Evolutionary conservation across 1,140 invertebrate genomes (phyloP).

Genomic region (Goniozus legneri): DNA sequence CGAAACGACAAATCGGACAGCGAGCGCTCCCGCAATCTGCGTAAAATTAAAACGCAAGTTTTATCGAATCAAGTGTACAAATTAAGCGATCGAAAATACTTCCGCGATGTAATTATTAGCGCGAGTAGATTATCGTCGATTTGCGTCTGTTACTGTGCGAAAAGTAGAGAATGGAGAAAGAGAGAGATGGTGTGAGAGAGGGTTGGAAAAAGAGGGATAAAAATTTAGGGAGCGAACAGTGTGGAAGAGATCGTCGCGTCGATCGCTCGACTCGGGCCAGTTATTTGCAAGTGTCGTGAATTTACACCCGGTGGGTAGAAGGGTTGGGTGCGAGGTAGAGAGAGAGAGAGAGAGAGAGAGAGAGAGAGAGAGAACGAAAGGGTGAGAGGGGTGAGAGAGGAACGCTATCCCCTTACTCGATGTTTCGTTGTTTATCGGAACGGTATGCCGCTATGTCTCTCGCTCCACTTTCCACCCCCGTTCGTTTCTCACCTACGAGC

Average conservation of each 20-base stretch:
- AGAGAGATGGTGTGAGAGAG: background rate
- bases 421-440: conserved; percentile 42
- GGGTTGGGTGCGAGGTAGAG: background rate
- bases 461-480: conserved; percentile 30
- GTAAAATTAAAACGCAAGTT: too few relatives aligned
- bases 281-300: conserved; percentile 47
- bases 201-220: background rate
- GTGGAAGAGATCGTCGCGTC: conserved; percentile 30
- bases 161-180: background rate
- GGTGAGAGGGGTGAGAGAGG: conserved; percentile 13
- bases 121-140: too few relatives aligned
- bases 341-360: conserved; percentile 16
- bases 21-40: too few relatives aligned
- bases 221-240: conserved; percentile 4
- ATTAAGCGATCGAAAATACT: too few relatives aligned
- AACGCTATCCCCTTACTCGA: conserved; percentile 26
- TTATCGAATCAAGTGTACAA: too few relatives aligned
- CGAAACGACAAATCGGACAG: too few relatives aligned
- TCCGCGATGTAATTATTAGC: too few relatives aligned
- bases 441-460: conserved; percentile 30
- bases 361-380: conserved; percentile 10
- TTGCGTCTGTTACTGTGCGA: background rate
- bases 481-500: conserved; percentile 8
- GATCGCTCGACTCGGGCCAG: conserved; percentile 36
- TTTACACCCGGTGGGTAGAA: conserved; percentile 33